Evolutionary conservation across 2,113 vertebrate genomes (phyloP).

Genomic region (Ailurus styani): DNA sequence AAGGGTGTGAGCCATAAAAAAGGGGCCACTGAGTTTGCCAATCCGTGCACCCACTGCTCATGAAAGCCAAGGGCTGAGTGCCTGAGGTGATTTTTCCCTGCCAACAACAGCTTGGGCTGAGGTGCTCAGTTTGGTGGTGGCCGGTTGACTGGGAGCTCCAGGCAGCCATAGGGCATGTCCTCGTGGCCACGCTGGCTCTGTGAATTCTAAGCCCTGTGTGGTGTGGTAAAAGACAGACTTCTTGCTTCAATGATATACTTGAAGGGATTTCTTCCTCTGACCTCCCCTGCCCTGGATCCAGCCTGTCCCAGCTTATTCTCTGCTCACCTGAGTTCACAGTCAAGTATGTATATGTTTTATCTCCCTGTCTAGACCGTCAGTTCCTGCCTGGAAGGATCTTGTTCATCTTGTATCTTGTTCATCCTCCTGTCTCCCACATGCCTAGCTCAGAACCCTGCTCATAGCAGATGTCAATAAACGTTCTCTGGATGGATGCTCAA

Average conservation of each 20-base stretch:
- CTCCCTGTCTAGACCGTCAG: neutral
- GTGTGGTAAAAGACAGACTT: neutral
- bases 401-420: constrained; percentile 2
- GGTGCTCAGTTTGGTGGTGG: neutral
- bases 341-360: neutral
- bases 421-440: constrained; percentile 29
- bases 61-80: neutral
- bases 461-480: constrained; percentile 65
- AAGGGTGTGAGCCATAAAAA: neutral
- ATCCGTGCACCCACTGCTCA: fast-evolving
- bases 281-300: neutral
- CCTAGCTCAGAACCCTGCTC: constrained; percentile 36
- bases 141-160: neutral
- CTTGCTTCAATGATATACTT: neutral
- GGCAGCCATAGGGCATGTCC: neutral
- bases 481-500: constrained; percentile 64
- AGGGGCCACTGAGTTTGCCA: neutral
- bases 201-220: neutral
- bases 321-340: neutral
- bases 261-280: neutral
- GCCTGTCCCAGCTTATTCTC: neutral
- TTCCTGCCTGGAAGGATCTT: constrained; percentile 36
- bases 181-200: neutral
- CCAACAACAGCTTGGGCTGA: neutral
- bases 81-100: neutral